Conservation (phyloP, 2,113 vertebrate species). For the Sisor rabdophorus region DNA sequence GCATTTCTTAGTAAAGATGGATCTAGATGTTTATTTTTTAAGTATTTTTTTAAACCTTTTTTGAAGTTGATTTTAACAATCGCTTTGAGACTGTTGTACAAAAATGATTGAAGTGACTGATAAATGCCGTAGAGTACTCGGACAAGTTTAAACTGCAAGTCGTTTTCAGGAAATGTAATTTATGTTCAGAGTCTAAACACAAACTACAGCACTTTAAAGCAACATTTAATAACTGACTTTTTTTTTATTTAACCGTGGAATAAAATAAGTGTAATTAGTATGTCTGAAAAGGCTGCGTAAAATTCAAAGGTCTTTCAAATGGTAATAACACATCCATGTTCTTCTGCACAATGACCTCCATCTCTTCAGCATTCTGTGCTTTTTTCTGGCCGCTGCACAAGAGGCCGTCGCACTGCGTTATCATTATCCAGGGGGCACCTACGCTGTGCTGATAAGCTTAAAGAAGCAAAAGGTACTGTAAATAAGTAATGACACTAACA, state of each 20-base stretch:
- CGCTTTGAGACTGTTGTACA: not conserved
- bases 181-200: not conserved
- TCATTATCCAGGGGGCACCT: conserved; percentile 17
- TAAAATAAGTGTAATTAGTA: not conserved
- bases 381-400: not conserved
- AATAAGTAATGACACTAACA: not conserved
- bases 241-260: not conserved
- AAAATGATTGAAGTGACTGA: not conserved
- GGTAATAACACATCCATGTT: not conserved
- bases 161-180: not conserved
- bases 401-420: conserved; percentile 18
- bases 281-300: not conserved
- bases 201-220: not conserved
- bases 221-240: not conserved
- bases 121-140: not conserved
- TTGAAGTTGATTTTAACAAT: not conserved
- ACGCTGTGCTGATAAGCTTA: not conserved
- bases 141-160: not conserved
- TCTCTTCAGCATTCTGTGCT: not conserved
- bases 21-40: not conserved
- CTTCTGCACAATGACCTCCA: conserved; percentile 7
- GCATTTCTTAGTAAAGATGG: not conserved
- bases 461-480: not conserved
- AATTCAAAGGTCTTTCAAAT: conserved; percentile 8
- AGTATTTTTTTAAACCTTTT: not conserved